phyloP scores from a whole-genome alignment of 1,140 invertebrate genomes.

The Drosophila neocordata region DNA sequence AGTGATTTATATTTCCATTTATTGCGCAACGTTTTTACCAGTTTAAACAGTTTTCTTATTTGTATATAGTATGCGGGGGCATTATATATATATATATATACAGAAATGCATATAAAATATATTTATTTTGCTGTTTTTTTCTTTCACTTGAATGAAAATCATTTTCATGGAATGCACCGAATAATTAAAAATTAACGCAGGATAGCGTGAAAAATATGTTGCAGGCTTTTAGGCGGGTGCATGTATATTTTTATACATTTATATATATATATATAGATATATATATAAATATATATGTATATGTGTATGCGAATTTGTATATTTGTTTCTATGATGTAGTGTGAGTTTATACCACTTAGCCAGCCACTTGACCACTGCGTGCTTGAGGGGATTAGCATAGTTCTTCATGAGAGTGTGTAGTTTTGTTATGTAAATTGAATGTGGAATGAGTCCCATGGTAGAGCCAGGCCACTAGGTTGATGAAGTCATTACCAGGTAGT shows the following conservation, averaged over 20 bases:
- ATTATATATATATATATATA: neutral
- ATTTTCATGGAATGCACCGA: constrained; percentile 32
- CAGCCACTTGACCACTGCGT: constrained; percentile 8
- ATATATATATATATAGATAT: neutral
- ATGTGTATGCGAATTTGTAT: neutral
- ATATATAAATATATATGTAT: neutral
- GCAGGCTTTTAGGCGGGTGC: constrained; percentile 35
- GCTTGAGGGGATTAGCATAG: constrained; percentile 40
- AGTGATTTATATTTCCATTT: constrained; percentile 6
- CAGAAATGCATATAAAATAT: neutral
- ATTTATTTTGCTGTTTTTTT: constrained; percentile 17
- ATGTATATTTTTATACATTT: neutral
- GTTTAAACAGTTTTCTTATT: constrained; percentile 1
- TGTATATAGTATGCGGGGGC: neutral
- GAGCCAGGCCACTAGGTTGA: neutral
- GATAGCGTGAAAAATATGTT: constrained; percentile 40
- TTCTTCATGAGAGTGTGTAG: constrained; percentile 1
- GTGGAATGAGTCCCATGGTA: neutral
- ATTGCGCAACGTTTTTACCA: neutral
- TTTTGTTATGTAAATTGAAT: neutral
- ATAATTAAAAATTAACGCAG: constrained; percentile 63
- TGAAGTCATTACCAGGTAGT: constrained; percentile 1
- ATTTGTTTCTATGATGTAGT: neutral
- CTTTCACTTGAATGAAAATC: constrained; percentile 16
- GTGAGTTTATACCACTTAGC: neutral